Conservation (phyloP, 2,888 invertebrate species). For the Anoplius nigerrimus region DNA sequence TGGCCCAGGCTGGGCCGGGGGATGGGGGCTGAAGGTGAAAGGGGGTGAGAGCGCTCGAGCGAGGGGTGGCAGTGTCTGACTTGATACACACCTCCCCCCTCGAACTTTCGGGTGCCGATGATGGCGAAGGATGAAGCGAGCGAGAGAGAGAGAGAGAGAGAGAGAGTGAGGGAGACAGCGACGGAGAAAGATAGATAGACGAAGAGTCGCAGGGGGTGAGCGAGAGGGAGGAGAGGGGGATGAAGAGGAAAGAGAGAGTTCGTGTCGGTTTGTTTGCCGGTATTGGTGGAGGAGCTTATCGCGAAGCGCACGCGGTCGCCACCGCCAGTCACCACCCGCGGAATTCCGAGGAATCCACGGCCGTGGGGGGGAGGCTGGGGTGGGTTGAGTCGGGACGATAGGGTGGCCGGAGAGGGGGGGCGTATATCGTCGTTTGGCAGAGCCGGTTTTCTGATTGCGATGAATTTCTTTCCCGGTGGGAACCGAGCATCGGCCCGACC, state of each 20-base stretch:
- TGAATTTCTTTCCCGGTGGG: constrained; percentile 59
- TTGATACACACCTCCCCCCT: too few relatives aligned
- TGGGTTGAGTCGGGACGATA: not conserved
- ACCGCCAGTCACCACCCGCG: constrained; percentile 68
- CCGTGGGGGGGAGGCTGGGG: not conserved
- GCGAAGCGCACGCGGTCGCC: constrained; percentile 72
- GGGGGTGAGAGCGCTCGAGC: not conserved
- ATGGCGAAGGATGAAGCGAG: not conserved
- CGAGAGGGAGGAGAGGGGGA: not conserved
- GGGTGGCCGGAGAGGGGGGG: constrained; percentile 11
- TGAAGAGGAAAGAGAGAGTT: constrained; percentile 27
- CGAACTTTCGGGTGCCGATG: too few relatives aligned
- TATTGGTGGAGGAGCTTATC: constrained; percentile 65
- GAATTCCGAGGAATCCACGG: constrained; percentile 53
- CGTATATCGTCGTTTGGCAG: constrained; percentile 60
- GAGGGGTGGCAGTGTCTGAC: too few relatives aligned
- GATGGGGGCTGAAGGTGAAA: constrained; percentile 15
- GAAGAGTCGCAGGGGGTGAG: constrained; percentile 1
- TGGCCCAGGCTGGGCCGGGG: constrained; percentile 23
- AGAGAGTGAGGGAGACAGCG: not conserved
- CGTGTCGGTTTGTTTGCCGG: constrained; percentile 33
- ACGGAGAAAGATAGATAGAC: constrained; percentile 19
- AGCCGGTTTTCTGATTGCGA: constrained; percentile 64
- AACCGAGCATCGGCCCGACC: constrained; percentile 13
- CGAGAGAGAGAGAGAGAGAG: not conserved